phyloP scores from a whole-genome alignment of 2,888 invertebrate genomes.

The Plebejus argus region DNA sequence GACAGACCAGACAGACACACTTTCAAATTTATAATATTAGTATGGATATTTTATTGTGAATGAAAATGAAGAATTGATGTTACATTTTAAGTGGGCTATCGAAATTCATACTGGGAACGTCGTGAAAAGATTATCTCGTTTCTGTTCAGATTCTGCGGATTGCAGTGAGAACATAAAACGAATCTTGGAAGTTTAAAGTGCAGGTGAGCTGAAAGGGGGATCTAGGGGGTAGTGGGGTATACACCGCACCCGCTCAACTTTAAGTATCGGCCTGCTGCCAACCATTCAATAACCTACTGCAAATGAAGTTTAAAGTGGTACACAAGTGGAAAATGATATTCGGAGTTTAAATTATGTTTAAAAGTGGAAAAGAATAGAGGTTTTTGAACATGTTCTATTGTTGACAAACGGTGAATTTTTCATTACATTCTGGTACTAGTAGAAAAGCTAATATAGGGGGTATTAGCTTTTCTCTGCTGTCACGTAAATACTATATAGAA shows the following conservation, averaged over 20 bases:
- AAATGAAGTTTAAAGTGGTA: slow-evolving; percentile 12
- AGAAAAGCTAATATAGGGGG: no score
- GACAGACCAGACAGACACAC: no score
- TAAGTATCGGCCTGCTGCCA: slow-evolving; percentile 16
- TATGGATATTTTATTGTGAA: no score
- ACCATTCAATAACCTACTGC: slow-evolving; percentile 14
- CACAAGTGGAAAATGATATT: slow-evolving; percentile 16
- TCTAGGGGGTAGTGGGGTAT: neutral
- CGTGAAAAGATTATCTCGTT: slow-evolving; percentile 3
- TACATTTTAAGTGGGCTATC: neutral
- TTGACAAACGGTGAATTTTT: no score
- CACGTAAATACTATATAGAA: neutral
- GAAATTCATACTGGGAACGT: neutral
- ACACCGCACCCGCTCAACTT: slow-evolving; percentile 12
- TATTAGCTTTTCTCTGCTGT: neutral
- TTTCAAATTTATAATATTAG: no score
- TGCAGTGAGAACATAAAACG: slow-evolving; percentile 4
- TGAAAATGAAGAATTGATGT: neutral
- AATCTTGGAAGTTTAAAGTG: slow-evolving; percentile 27
- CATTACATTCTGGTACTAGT: no score
- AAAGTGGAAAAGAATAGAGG: neutral
- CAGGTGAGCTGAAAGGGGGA: neutral
- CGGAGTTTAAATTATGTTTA: neutral
- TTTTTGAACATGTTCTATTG: no score
- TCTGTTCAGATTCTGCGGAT: neutral